Evolutionary conservation across 2,888 invertebrate species (phyloP).

Genomic region (Zaprionus obscuricornis): DNA sequence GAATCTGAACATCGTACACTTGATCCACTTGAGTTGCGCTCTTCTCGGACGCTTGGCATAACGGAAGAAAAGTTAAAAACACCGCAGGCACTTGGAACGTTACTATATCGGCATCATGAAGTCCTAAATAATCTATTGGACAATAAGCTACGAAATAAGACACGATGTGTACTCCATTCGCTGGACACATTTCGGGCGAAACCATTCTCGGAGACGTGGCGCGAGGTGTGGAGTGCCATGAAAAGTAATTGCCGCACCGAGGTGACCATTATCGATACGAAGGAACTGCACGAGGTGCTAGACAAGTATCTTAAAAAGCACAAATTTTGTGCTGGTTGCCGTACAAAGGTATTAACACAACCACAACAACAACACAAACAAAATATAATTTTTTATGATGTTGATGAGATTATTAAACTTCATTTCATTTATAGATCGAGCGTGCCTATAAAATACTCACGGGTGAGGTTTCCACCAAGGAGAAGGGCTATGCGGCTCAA

Average conservation of each 20-base stretch:
- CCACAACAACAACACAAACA: neutral
- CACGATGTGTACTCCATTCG: constrained; percentile 94
- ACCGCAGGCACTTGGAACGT: constrained; percentile 91
- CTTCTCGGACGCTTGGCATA: constrained; percentile 90
- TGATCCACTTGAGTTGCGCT: constrained; percentile 92
- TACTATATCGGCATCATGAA: constrained; percentile 93
- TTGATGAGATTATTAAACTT: neutral
- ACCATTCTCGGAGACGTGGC: constrained; percentile 89
- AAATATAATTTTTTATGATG: neutral
- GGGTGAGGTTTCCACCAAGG: constrained; percentile 92
- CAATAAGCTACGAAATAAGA: constrained; percentile 94
- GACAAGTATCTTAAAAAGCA: constrained; percentile 96
- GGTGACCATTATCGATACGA: constrained; percentile 93
- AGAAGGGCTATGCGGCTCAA: constrained; percentile 94
- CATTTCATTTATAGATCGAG: constrained; percentile 84
- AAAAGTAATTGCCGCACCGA: constrained; percentile 91
- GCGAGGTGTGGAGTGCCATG: constrained; percentile 94
- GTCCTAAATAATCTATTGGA: constrained; percentile 91
- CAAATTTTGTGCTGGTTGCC: constrained; percentile 96
- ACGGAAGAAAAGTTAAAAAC: constrained; percentile 91
- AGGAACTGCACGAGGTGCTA: constrained; percentile 92
- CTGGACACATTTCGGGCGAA: constrained; percentile 93
- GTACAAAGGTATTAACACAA: constrained; percentile 89
- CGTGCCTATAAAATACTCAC: constrained; percentile 94
- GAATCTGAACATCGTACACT: constrained; percentile 93